phyloP scores from a whole-genome alignment of 1,140 invertebrate genomes.

The Schmidtea mediterranea region DNA sequence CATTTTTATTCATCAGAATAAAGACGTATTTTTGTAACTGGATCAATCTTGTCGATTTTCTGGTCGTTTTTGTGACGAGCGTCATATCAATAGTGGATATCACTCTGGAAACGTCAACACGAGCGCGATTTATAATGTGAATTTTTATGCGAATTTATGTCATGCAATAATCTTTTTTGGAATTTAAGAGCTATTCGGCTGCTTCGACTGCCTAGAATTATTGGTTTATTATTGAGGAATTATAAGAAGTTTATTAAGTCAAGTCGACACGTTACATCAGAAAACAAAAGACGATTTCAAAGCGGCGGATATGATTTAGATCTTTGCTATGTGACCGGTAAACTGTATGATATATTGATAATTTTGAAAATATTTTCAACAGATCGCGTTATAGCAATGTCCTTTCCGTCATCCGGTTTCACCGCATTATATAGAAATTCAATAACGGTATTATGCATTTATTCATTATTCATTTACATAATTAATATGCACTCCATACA shows the following conservation, averaged over 20 bases:
- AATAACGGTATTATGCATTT: too few species aligned
- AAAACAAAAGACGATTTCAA: slow-evolving; percentile 33
- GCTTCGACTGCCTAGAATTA: slow-evolving; percentile 27
- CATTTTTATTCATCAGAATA: too few species aligned
- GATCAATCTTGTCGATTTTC: slow-evolving; percentile 27
- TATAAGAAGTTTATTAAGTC: slow-evolving; percentile 27
- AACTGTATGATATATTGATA: background rate
- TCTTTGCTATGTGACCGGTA: slow-evolving; percentile 33
- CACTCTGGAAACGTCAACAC: slow-evolving; percentile 12
- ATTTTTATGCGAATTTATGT: slow-evolving; percentile 9
- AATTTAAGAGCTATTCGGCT: slow-evolving; percentile 27
- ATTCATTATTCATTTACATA: slow-evolving; percentile 18
- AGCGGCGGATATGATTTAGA: slow-evolving; percentile 35
- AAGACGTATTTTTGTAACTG: slow-evolving; percentile 21
- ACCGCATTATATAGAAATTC: too few species aligned
- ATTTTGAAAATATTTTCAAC: too few species aligned
- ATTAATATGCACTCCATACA: too few species aligned
- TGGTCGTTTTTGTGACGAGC: slow-evolving; percentile 28
- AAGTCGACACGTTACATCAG: slow-evolving; percentile 30
- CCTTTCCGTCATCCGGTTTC: too few species aligned
- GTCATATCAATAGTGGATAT: slow-evolving; percentile 23
- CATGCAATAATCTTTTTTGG: slow-evolving; percentile 13
- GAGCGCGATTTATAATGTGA: slow-evolving; percentile 10
- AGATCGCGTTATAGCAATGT: too few species aligned
- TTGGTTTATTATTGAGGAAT: slow-evolving; percentile 23